Evolutionary conservation across 2,797 vertebrate genomes (phyloP).

Genomic region (Aythya fuligula): DNA sequence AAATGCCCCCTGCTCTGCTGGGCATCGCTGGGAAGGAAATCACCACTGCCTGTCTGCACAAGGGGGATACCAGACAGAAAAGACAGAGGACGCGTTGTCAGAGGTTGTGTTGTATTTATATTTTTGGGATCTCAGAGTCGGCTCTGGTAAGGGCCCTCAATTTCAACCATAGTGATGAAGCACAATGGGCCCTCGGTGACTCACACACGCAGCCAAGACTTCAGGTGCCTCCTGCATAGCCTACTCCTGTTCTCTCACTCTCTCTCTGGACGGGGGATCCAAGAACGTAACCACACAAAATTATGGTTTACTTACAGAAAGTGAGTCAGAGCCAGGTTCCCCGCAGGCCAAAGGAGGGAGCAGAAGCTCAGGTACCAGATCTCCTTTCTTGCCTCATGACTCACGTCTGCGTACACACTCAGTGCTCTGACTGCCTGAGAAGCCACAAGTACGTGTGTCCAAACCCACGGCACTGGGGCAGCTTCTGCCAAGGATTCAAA

Average conservation of each 20-base stretch:
- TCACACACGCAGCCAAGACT: not conserved
- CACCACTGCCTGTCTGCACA: not conserved
- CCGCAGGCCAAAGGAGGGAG: not conserved
- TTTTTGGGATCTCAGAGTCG: not conserved
- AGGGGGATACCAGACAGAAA: not conserved
- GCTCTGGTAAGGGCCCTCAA: not conserved
- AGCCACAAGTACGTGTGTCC: accelerated
- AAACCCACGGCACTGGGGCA: not conserved
- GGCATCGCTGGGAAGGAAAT: not conserved
- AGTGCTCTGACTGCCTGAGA: not conserved
- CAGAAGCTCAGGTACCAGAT: not conserved
- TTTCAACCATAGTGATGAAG: not conserved
- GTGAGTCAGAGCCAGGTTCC: not conserved
- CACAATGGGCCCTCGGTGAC: accelerated
- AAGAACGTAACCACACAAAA: not conserved
- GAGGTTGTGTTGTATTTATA: not conserved
- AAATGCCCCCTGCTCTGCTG: not conserved
- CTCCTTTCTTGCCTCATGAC: not conserved
- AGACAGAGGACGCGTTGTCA: not conserved
- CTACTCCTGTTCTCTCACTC: accelerated
- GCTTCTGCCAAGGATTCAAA: not conserved
- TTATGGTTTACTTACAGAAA: not conserved
- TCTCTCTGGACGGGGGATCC: not conserved
- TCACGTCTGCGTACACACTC: not conserved
- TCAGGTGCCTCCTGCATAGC: not conserved